phyloP scores from a whole-genome alignment of 2,113 vertebrate species.

The Dipodomys ordii region DNA sequence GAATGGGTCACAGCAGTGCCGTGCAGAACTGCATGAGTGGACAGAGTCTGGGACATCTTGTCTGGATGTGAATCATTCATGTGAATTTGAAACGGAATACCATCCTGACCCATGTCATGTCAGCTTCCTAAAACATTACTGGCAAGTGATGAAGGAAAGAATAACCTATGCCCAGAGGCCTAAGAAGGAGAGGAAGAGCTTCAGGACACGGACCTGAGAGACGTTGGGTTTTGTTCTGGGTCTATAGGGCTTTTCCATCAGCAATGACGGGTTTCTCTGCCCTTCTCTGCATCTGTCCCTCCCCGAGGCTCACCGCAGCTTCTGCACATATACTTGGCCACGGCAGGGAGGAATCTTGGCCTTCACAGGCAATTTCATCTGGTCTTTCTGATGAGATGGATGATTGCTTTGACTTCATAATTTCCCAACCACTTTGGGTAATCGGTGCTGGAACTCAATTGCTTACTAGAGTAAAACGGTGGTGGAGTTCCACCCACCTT shows the following conservation, averaged over 20 bases:
- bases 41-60: not conserved
- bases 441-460: constrained; percentile 17
- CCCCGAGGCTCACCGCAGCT: not conserved
- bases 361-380: not conserved
- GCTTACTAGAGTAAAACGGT: constrained; percentile 47
- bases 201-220: fast-evolving
- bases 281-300: not conserved
- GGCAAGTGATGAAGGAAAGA: not conserved
- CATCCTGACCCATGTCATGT: not conserved
- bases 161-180: not conserved
- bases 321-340: not conserved
- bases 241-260: not conserved
- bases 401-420: constrained; percentile 48
- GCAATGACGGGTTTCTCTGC: not conserved
- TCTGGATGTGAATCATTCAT: not conserved
- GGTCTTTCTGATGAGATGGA: constrained; percentile 46
- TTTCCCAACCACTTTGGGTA: constrained; percentile 54
- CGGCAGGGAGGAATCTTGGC: not conserved
- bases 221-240: fast-evolving
- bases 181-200: not conserved
- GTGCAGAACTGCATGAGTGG: not conserved
- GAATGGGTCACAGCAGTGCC: not conserved
- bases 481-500: not conserved
- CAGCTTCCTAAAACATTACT: not conserved
- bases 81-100: not conserved